phyloP scores from a whole-genome alignment of 2,113 vertebrate genomes.

The Ctenodactylus gundi region DNA sequence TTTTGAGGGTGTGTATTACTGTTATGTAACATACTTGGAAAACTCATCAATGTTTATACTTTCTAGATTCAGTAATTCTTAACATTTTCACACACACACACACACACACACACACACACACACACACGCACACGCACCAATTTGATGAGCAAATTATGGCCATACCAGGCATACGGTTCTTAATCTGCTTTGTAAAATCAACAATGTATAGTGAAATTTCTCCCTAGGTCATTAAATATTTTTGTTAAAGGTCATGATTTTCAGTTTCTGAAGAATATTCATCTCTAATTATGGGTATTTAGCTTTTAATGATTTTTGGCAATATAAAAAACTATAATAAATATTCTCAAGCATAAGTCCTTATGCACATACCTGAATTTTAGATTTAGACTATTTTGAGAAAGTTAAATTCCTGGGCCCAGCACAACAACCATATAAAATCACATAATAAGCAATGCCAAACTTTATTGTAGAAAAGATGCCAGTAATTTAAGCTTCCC shows the following conservation, averaged over 20 bases:
- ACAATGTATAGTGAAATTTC: not conserved
- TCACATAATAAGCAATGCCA: not conserved
- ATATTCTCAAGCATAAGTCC: not conserved
- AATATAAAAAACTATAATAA: conserved; percentile 46
- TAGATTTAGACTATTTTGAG: conserved; percentile 41
- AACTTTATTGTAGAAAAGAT: conserved; percentile 45
- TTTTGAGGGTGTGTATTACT: not conserved
- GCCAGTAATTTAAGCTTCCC: conserved; percentile 3
- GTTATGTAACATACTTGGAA: not conserved
- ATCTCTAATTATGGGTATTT: not conserved
- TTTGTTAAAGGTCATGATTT: conserved; percentile 53
- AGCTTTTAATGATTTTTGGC: conserved; percentile 34
- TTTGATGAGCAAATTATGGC: conserved; percentile 33
- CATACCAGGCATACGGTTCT: not conserved
- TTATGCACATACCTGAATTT: not conserved
- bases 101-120: not conserved
- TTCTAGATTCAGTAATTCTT: not conserved
- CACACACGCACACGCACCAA: not conserved
- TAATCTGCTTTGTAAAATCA: not conserved
- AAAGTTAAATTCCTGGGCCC: not conserved
- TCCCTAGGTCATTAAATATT: not conserved
- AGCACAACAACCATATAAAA: not conserved
- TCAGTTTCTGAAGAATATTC: conserved; percentile 44
- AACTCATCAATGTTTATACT: not conserved
- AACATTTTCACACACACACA: not conserved